Evolutionary conservation across 2,888 invertebrate species (phyloP), one percentile per base, ranked within the genome.

Genomic region (Eilema caniola): DNA sequence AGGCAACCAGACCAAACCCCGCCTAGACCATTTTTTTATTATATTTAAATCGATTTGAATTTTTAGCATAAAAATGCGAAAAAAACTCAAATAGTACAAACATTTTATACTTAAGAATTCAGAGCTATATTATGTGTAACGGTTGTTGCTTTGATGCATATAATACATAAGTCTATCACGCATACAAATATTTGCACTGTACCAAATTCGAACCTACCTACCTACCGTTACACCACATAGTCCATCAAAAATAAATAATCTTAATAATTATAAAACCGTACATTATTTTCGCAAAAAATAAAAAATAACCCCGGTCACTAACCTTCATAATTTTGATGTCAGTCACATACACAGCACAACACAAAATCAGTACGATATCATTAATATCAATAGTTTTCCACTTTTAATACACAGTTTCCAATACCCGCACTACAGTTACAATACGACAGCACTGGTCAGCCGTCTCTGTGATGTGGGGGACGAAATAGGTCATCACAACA

Each of bases 401-500:
- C 66, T 62, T 57, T 59, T 23, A 10, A 11, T 65, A 1, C 64
- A 64, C 59, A 62, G 37, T 47, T 62, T 66, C 25, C 37, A 33
- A 57, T 41, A 25, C 24, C 12, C 53, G n/a, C n/a, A 65, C 33
- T 69, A 28, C 28, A 24, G 56, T 20, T 33, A 60, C 41, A 20
- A 23, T 56, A 70, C 77, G 41, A 80, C 81, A 79, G 76, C 81
- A 71, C 72, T 83, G 85, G 86, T 73, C 88, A 83, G 83, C 77
- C 80, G 86, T 79, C 83, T 74, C 82, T 76, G 75, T 83, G 83
- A 81, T 90, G 81, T 93, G 91, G 87, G 87, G 84, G 76, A 79
- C 85, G 89, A 94, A 93, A 94, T 95, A 94, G 94, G 94, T 94
- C 94, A 93, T 74, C 74, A 75, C 73, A 65, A 75, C 80, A 72